These are phyloP conservation scores for Euspilapteryx auroguttella DNA, from an alignment of 2,888 invertebrate species.

Conservation along the genomic window DNA sequence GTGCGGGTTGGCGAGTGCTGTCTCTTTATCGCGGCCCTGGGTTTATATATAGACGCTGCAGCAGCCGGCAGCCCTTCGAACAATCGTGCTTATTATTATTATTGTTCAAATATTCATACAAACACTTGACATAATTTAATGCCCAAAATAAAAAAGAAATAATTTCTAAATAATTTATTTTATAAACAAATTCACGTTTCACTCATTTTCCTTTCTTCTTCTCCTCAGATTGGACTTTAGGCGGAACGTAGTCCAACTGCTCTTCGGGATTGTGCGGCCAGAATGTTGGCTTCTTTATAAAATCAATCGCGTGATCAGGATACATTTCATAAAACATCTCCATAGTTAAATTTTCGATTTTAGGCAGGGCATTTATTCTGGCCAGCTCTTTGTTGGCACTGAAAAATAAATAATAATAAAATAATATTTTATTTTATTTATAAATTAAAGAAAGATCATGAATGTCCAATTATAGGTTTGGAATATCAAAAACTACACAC, in stretches of 20 bases:
- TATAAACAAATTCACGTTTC: too few species aligned
- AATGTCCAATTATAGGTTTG: too few species aligned
- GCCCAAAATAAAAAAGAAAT: too few species aligned
- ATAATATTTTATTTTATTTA: too few species aligned
- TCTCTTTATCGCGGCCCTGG: slow-evolving; percentile 31
- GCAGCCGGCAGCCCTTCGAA: slow-evolving; percentile 7
- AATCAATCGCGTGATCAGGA: slow-evolving; percentile 22
- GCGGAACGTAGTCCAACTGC: slow-evolving; percentile 21
- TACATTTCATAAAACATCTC: slow-evolving; percentile 28
- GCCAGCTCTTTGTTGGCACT: slow-evolving; percentile 26
- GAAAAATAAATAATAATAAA: slow-evolving; percentile 6
- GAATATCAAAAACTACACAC: too few species aligned
- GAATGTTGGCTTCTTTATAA: slow-evolving; percentile 28
- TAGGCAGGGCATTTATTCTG: slow-evolving; percentile 26
- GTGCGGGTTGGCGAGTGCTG: slow-evolving; percentile 18
- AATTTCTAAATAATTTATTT: too few species aligned
- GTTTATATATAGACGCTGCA: slow-evolving; percentile 37
- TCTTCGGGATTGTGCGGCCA: slow-evolving; percentile 43
- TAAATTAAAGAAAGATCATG: too few species aligned
- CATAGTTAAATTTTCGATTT: slow-evolving; percentile 34
- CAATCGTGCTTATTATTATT: too few species aligned
- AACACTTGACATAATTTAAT: too few species aligned
- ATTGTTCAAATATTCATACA: too few species aligned
- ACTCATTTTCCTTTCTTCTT: too few species aligned
- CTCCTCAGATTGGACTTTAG: slow-evolving; percentile 10